Evolutionary conservation across 2,797 vertebrate species (phyloP).

Genomic region (Myotis planiceps): DNA sequence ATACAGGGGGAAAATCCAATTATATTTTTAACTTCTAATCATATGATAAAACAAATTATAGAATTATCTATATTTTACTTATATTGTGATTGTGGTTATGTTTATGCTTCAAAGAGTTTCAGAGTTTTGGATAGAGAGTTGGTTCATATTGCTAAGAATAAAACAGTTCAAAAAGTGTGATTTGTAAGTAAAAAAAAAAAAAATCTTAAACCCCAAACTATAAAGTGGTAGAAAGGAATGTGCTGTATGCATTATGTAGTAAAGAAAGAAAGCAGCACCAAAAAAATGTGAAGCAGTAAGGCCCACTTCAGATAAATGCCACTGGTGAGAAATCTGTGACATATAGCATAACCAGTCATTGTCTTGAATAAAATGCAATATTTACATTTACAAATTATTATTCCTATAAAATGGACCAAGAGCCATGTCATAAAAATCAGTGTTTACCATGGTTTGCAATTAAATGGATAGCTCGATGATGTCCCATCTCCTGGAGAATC

Average conservation of each 20-base stretch:
- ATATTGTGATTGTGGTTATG: constrained; percentile 11
- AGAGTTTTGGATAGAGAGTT: neutral
- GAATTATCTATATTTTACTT: constrained; percentile 14
- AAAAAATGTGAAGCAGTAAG: neutral
- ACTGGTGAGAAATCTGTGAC: neutral
- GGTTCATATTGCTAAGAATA: constrained; percentile 6
- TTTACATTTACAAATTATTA: neutral
- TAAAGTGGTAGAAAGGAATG: neutral
- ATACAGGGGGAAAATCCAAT: neutral
- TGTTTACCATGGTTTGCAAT: constrained; percentile 83
- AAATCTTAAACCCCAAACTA: neutral
- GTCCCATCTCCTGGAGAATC: constrained; percentile 86
- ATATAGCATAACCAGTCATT: neutral
- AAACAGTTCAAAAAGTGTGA: neutral
- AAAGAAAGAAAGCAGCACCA: neutral
- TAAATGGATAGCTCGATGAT: constrained; percentile 86
- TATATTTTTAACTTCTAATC: constrained; percentile 15
- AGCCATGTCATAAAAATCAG: neutral
- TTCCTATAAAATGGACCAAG: neutral
- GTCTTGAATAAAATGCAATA: neutral
- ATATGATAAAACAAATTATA: neutral
- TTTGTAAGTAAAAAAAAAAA: constrained; percentile 1
- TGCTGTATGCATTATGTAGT: neutral
- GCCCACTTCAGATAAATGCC: neutral
- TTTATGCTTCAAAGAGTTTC: neutral